phyloP scores from a whole-genome alignment of 2,113 vertebrate species.

The Myiozetetes cayanensis region DNA sequence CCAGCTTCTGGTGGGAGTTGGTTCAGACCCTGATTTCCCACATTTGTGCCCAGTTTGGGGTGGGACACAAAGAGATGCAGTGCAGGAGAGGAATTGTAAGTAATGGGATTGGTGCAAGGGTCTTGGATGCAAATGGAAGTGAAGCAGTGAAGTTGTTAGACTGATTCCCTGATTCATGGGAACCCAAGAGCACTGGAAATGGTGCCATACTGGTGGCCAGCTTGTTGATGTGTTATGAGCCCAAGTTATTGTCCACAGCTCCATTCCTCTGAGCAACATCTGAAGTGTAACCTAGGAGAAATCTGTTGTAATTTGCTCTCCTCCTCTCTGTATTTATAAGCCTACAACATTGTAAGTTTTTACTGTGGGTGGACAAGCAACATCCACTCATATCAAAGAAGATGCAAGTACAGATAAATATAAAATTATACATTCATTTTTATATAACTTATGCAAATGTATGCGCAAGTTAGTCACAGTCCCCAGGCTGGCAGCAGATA shows the following conservation, averaged over 20 bases:
- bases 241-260: neutral
- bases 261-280: neutral
- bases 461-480: constrained; percentile 67
- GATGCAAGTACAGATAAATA: constrained; percentile 68
- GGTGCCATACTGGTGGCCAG: neutral
- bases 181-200: neutral
- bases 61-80: rapidly evolving
- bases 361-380: constrained; percentile 65
- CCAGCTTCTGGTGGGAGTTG: neutral
- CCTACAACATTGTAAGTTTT: constrained; percentile 56
- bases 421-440: constrained; percentile 65
- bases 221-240: neutral
- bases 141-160: neutral
- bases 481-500: constrained; percentile 62
- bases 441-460: constrained; percentile 68
- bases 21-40: neutral
- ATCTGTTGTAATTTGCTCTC: constrained; percentile 44
- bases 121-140: neutral
- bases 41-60: neutral
- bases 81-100: neutral
- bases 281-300: constrained; percentile 14
- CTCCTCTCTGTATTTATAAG: constrained; percentile 45
- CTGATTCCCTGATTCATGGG: neutral
- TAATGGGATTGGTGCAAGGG: neutral
- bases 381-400: constrained; percentile 63